phyloP scores from a whole-genome alignment of 1,140 invertebrate species.

The Philopotamus ludificatus region DNA sequence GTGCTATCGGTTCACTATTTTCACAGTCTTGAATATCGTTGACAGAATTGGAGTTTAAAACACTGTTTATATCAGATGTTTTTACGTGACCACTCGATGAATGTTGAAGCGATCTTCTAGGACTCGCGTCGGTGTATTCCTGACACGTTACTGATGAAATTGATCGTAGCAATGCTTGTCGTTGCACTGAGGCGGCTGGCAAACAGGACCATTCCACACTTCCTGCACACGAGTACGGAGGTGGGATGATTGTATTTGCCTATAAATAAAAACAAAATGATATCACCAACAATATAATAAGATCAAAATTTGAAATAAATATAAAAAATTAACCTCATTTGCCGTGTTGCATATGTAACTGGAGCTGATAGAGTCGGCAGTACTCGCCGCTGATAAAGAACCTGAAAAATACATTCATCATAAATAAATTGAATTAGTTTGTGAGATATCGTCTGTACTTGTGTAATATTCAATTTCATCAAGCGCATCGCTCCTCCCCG shows the following conservation, averaged over 20 bases:
- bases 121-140: conserved; percentile 38
- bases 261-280: conserved; percentile 41
- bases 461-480: conserved; percentile 46
- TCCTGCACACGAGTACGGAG: conserved; percentile 76
- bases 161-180: conserved; percentile 48
- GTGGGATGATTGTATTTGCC: conserved; percentile 75
- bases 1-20: conserved; percentile 13
- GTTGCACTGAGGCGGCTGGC: conserved; percentile 46
- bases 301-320: background rate
- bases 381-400: conserved; percentile 76
- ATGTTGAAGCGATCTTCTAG: conserved; percentile 22
- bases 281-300: background rate
- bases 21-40: conserved; percentile 10
- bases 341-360: conserved; percentile 78
- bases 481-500: conserved; percentile 43
- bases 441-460: conserved; percentile 30
- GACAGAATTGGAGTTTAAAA: conserved; percentile 4
- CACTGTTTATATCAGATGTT: background rate
- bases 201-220: conserved; percentile 65
- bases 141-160: conserved; percentile 48
- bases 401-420: conserved; percentile 50
- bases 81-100: conserved; percentile 13
- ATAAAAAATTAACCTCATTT: conserved; percentile 60
- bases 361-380: conserved; percentile 77
- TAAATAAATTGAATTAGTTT: background rate